Evolutionary conservation across 2,113 vertebrate genomes (phyloP), one percentile per base, ranked within the genome.

Genomic region (Gopherus flavomarginatus): DNA sequence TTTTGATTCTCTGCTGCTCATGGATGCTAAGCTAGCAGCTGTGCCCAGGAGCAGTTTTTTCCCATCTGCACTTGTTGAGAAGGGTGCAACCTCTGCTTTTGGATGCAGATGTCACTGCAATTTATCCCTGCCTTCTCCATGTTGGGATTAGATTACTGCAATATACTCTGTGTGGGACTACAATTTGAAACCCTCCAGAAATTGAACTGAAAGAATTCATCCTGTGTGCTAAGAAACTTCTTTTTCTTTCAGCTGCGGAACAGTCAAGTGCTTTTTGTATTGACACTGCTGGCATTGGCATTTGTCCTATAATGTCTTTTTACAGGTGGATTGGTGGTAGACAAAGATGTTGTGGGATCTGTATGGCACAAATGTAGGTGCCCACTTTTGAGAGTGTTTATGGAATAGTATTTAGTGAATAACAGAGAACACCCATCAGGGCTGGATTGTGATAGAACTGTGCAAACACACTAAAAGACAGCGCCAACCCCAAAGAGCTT

Each of bases 221-320:
- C 1, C 21, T 12, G 26, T 2, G 12, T 5, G 0, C 27, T 26
- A 27, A 27, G 11, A 57, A 27, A 57, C 56, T 27, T 57, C 11
- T 49, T 81, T 38, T 47, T 9, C n/a, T 11, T 86, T 21, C 27
- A 21, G 35, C 86, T 47, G 47, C 49, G 65, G n/a, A 87, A 81
- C 38, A 83, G 13, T 53, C 9, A 22, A 38, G 26, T 3, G 79
- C 21, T 1, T 35, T 19, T 44, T 31, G 17, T 52, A 53, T 44
- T 49, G 10, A 0, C 17, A 72, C 14, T 6, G 13, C 69, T 1
- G 11, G 2, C 47, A 7, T 84, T 82, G 26, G 56, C 8, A 62
- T 90, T 52, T 22, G 38, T 31, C 42, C 16, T 52, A 49, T 7
- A 8, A 82, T 59, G 17, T 49, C 57, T 38, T 42, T 31, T 1